Conservation (phyloP, 1,140 invertebrate genomes). For the Choristoneura fumiferana region DNA sequence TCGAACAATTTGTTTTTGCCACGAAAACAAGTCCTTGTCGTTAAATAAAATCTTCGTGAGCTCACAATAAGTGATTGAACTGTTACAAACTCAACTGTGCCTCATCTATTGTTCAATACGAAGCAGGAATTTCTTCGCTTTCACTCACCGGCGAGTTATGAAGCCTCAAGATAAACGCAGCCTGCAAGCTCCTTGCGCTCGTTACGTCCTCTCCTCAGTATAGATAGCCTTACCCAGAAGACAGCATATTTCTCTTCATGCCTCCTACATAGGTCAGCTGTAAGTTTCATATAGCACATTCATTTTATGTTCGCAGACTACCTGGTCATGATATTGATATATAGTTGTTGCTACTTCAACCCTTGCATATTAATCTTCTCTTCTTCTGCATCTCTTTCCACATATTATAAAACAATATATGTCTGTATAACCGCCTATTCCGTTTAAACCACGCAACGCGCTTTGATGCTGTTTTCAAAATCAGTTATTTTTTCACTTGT, state of each 20-base stretch:
- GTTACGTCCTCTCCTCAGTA: constrained; percentile 11
- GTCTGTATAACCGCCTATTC: no score
- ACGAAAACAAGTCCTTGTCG: no score
- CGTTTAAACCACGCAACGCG: no score
- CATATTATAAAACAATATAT: no score
- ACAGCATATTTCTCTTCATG: not conserved
- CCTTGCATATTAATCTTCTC: no score
- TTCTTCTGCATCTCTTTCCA: no score
- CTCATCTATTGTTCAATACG: constrained; percentile 35
- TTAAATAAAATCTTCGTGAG: no score
- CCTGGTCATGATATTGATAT: not conserved
- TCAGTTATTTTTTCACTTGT: no score
- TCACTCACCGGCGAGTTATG: constrained; percentile 39
- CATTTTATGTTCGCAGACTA: not conserved
- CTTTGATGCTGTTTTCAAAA: no score
- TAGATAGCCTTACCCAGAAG: not conserved
- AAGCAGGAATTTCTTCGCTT: constrained; percentile 41
- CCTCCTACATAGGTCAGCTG: constrained; percentile 1
- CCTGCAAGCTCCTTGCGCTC: constrained; percentile 25
- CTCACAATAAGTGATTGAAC: no score
- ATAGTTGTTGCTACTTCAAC: no score
- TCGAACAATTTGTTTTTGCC: no score
- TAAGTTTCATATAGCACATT: constrained; percentile 1
- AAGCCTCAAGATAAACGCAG: constrained; percentile 42
- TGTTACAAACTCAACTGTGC: constrained; percentile 8